Base-by-base conservation (phyloP, 2,888 invertebrate species). In the Dione vanillae region DNA sequence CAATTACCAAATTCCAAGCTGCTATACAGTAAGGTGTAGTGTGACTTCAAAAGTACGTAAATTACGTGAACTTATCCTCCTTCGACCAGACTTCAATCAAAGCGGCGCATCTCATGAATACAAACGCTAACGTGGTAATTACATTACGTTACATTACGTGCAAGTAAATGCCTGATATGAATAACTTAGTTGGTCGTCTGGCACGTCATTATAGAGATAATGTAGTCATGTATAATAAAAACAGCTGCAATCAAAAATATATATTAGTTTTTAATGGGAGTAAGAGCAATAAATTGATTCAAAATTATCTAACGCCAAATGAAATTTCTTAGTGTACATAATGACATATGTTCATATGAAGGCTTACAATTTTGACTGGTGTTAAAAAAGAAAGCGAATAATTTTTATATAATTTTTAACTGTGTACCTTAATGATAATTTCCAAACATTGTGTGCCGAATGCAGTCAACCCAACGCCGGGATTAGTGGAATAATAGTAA, bases 81-180 rank as follows among this genome's bases (percentile, higher is more conserved):
- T 16, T 49, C 16, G 37, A 64, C 16, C 19, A 16, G n/a, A 11
- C 49, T 16, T 64, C 40, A 64, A 49, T 59, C 59, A 59, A 14
- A 19, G 14, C n/a, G 49, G 9, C 9, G 19, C 64, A 35, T 19
- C 49, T 64, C 64, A 64, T 64, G 64, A 64, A 64, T 64, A 64
- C 35, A 35, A 19, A 64, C 49, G 45, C 49, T 14, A 37, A 47
- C 47, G 12, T 5, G 49, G 35, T 49, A 64, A 64, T 49, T 45
- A 64, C 37, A 49, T 64, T 35, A 64, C 37, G 37, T 64, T 35
- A 64, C 64, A 54, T 54, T 20, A 59, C 59, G 59, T 59, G 41
- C 59, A 41, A 59, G 43, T 10, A 59, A 19, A 43, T 41, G 14
- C 59, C 41, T 41, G 59, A 14, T 20, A 14, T 41, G 59, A 54